Evolutionary conservation across 2,113 vertebrate species (phyloP), one percentile per base, ranked within the genome.

Genomic region (Atrichornis clamosus): DNA sequence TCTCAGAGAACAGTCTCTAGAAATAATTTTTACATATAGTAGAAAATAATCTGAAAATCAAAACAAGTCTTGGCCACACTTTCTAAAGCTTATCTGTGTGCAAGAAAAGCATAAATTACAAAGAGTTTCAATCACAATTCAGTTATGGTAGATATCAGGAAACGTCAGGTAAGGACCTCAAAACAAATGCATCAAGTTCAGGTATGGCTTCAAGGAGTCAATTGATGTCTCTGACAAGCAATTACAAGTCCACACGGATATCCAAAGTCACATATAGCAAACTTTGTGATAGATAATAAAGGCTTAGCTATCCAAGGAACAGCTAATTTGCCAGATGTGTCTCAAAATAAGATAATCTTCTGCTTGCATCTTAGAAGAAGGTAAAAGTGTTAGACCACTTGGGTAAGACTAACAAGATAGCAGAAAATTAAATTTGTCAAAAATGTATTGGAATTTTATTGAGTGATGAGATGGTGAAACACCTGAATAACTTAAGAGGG

Each of bases 291-390:
- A 68, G 64, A 74, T 75, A 79, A 76, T 50, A 90, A 84, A 92
- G 47, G 32, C 16, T 96, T 95, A 89, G 53, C 59, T 94, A 83
- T 88, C 21, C 27, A 91, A 84, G 77, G 24, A 94, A 7, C 60
- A 90, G n/a, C 23, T 97, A 90, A 97, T 94, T 96, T 91, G 42
- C 18, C 47, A 96, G 56, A 85, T 67, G 13, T 55, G 86, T 94
- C 84, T 41, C 69, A 96, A 91, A 95, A 91, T 55, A 95, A 95
- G 27, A 42, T 39, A 93, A 92, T 76, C 32, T 95, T 70, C 73
- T 84, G 59, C 53, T 91, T 95, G 18, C 22, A 95, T 84, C 53
- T 91, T 30, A 68, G 39, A 95, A 91, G 24, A 50, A 93, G 79
- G 84, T 91, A 62, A 89, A 95, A 94, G 19, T 87, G 47, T 87